Evolutionary conservation across 2,797 vertebrate species (phyloP), one percentile per base, ranked within the genome.

Genomic region (Lophotriccus pileatus): DNA sequence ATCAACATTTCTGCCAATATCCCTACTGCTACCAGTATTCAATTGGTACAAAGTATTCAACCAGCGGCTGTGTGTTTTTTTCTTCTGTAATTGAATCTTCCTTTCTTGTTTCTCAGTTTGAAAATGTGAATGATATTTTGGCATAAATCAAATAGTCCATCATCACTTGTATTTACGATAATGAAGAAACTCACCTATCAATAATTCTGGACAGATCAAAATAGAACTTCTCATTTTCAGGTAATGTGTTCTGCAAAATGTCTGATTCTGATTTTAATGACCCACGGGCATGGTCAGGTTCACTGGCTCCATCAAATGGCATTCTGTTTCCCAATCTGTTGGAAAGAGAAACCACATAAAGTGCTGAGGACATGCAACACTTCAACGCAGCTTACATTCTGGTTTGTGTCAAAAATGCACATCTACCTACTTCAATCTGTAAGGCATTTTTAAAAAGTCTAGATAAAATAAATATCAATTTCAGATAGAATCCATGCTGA

Each of bases 211-310:
- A 97, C 25, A 97, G 95, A 67, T 98, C 98, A 75, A 97, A 97
- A 96, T 98, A 98, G 84, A 98, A 97, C 70, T 98, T 97, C 86
- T 98, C 97, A 55, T 97, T 98, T 88, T 98, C 98, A 80, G 98
- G 97, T 78, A 98, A 66, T 2, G 91, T 92, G 52, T 94, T 97
- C 93, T 98, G 97, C 75, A 98, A 96, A 96, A 97, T 90, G 27
- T 98, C 98, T 91, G 96, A 96, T 63, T 98, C 97, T 77, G 94
- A 73, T 91, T 98, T 98, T 92, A 98, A 87, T 39, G 98, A 97
- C 58, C 86, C 96, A 5, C 90, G 97, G 67, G 94, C 89, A 94
- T 93, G 96, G 47, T 98, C 98, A 81, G 96, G 91, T 86, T 98
- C 98, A 95, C 95, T 97, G 96, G 96, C 96, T 93, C 94, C 98